A percentile compares a stretch with the other conserved stretches of the same genome.
Conservation (phyloP, 1,140 invertebrate genomes). For the Sminthurinus signatus region DNA sequence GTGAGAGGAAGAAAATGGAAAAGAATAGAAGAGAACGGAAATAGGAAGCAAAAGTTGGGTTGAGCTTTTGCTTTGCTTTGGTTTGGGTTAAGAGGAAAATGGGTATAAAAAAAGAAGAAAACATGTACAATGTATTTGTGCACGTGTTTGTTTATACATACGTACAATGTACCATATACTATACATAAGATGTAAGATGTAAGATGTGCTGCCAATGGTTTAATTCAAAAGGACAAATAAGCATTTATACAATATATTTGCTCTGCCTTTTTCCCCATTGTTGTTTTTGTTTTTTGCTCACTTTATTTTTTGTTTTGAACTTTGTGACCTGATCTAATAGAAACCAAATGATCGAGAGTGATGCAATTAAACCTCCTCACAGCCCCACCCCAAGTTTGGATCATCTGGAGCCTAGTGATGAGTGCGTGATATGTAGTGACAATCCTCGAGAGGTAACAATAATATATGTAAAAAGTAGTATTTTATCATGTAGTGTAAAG, state of each 20-base stretch:
- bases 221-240: constrained; percentile 8
- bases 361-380: constrained; percentile 27
- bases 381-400: constrained; percentile 41
- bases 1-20: neutral
- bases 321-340: too few species aligned
- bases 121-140: too few species aligned
- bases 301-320: constrained; percentile 12
- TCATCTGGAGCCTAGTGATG: constrained; percentile 59
- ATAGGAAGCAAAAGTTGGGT: neutral
- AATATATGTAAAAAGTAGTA: too few species aligned
- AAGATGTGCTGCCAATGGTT: too few species aligned
- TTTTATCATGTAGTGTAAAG: too few species aligned
- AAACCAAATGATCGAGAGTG: constrained; percentile 32
- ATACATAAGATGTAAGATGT: too few species aligned
- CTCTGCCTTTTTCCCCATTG: constrained; percentile 8
- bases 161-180: too few species aligned
- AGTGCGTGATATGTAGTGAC: constrained; percentile 94
- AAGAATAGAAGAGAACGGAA: neutral
- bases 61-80: too few species aligned
- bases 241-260: too few species aligned
- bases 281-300: constrained; percentile 2
- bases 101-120: too few species aligned
- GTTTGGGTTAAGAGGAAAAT: too few species aligned
- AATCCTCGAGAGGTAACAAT: constrained; percentile 83
- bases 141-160: too few species aligned